A percentile compares a stretch with the other conserved stretches of the same genome.
Conservation (phyloP, 23 tunicate genomes). For the Ciona savignyi region DNA sequence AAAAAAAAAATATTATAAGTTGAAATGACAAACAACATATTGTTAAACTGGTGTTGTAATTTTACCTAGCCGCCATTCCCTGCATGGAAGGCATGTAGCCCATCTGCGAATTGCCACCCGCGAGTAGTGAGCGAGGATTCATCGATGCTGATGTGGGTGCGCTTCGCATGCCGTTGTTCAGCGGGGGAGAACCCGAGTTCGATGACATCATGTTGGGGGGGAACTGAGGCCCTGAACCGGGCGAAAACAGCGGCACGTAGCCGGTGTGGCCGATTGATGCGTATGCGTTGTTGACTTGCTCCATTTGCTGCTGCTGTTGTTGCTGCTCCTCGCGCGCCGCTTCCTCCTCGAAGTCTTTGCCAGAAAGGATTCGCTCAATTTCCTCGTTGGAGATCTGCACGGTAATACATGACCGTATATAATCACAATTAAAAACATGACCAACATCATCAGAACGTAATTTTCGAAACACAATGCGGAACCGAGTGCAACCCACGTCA, state of each 20-base stretch:
- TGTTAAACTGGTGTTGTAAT: no score
- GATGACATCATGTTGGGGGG: constrained; percentile 9
- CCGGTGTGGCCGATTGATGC: constrained; percentile 11
- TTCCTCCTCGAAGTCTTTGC: constrained; percentile 88
- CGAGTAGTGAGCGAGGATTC: constrained; percentile 6
- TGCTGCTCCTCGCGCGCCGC: constrained; percentile 36
- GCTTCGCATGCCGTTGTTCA: constrained; percentile 19
- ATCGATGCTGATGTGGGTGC: neutral
- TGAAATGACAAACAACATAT: no score
- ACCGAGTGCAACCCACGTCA: no score
- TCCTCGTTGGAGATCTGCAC: constrained; percentile 82
- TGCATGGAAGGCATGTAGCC: constrained; percentile 11
- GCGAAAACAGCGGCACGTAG: constrained; percentile 22
- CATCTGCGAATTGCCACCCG: constrained; percentile 3
- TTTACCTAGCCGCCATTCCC: neutral
- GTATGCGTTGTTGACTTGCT: constrained; percentile 20
- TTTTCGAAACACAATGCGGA: no score
- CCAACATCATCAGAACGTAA: no score
- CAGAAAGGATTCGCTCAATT: constrained; percentile 82
- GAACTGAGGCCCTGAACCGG: constrained; percentile 10
- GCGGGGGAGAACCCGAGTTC: constrained; percentile 21
- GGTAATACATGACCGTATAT: neutral
- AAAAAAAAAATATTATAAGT: neutral
- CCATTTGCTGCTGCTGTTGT: constrained; percentile 12
- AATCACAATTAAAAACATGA: no score